Conservation (phyloP, 2,888 invertebrate genomes). For the Leptinotarsa peninsularis region DNA sequence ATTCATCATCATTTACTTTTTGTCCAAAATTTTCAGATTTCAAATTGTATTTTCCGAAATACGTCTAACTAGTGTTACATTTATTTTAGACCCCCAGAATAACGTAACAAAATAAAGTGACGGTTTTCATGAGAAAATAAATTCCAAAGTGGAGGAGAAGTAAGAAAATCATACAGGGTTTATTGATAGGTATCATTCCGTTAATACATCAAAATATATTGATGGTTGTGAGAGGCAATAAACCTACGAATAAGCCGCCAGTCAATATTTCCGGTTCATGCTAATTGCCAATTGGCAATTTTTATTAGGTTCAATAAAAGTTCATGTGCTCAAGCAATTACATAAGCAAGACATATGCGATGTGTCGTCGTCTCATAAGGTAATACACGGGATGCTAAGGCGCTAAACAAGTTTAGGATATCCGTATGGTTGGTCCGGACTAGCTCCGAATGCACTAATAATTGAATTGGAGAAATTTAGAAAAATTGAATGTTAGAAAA, state of each 20-base stretch:
- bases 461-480: background rate
- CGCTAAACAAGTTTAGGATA: slow-evolving; percentile 41
- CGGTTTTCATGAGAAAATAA: no score
- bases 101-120: no score
- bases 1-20: no score
- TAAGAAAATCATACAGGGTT: no score
- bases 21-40: no score
- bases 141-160: no score
- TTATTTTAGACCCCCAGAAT: no score
- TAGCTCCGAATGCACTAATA: background rate
- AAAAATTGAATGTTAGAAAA: background rate
- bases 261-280: slow-evolving; percentile 48
- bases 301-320: slow-evolving; percentile 54
- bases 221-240: slow-evolving; percentile 10
- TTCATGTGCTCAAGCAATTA: slow-evolving; percentile 54
- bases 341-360: slow-evolving; percentile 50
- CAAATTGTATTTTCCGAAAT: no score
- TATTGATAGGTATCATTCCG: background rate
- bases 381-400: slow-evolving; percentile 31
- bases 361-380: slow-evolving; percentile 33
- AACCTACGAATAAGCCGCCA: slow-evolving; percentile 6
- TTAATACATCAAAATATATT: background rate
- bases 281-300: slow-evolving; percentile 38
- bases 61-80: no score
- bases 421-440: slow-evolving; percentile 35